Evolutionary conservation across 2,113 vertebrate species (phyloP), one percentile per base, ranked within the genome.

Genomic region (Hiodon tergisus): DNA sequence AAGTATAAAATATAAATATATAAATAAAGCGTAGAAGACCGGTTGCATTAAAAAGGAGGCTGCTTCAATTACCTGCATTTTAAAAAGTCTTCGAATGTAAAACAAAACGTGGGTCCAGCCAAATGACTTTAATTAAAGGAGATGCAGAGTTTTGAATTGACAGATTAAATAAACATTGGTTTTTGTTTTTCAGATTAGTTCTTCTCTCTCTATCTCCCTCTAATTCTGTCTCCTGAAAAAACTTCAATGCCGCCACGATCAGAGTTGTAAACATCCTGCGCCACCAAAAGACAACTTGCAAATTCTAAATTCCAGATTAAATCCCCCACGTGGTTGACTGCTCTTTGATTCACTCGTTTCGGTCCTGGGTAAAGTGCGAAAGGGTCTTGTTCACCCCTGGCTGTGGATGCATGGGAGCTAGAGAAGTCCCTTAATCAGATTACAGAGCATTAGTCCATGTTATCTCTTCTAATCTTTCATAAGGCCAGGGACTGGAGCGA

Each of bases 391-490:
- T 53, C 2, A 17, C 75, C 75, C 67, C 17, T 46, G 67, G 51
- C 67, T 8, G 57, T 9, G 48, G 8, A 58, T 5, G 16, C 17
- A 57, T 16, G 2, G 6, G 14, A 46, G 66, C 14, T 59, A 17
- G 66, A 51, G 16, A 57, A 6, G 5, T 47, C 14, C 8, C 67
- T 48, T 75, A 75, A 75, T 75, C 74, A 69, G 66, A 69, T 75
- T 75, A 69, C 5, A 14, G 74, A 67, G 74, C 54, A 69, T 75
- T 75, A 75, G 66, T 52, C 16, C 67, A 69, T 53, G 48, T 75
- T 75, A 61, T 75, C 74, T 75, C 46, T 50, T 69, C 4, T 75
- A 67, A 75, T 75, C 66, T 75, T 67, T 75, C 48, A 67, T 14
- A 9, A 2, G 58, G 58, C 9, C 58, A 16, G 55, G 58, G 57